A percentile compares a stretch with the other conserved stretches of the same genome.
phyloP scores from a whole-genome alignment of 2,888 invertebrate species.

The Chelonus formosanus region DNA sequence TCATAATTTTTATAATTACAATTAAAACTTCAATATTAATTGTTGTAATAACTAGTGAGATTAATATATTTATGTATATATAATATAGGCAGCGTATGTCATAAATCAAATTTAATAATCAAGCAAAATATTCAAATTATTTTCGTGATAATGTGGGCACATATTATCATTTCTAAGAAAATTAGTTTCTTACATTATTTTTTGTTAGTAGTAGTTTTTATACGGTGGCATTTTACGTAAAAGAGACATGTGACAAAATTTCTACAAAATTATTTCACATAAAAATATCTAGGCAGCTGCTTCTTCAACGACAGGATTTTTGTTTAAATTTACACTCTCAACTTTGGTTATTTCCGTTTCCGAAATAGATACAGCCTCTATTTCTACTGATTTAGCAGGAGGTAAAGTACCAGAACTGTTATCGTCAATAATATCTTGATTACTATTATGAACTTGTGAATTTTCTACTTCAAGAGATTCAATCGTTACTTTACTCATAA shows the following conservation, averaged over 20 bases:
- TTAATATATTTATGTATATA: too few relatives aligned
- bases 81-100: too few relatives aligned
- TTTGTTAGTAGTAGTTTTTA: too few relatives aligned
- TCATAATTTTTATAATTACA: too few relatives aligned
- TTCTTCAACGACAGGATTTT: slow-evolving; percentile 52
- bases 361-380: slow-evolving; percentile 14
- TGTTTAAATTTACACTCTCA: slow-evolving; percentile 47
- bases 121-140: too few relatives aligned
- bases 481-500: slow-evolving; percentile 4
- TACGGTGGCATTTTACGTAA: too few relatives aligned
- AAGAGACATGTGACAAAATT: background rate
- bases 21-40: too few relatives aligned
- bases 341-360: slow-evolving; percentile 39
- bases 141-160: too few relatives aligned
- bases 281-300: slow-evolving; percentile 54
- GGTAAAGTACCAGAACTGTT: slow-evolving; percentile 12
- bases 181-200: too few relatives aligned
- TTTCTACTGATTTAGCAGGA: slow-evolving; percentile 28
- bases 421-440: background rate
- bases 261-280: background rate
- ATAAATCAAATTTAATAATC: too few relatives aligned
- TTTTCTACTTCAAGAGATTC: slow-evolving; percentile 17
- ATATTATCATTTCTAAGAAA: too few relatives aligned
- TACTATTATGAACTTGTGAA: slow-evolving; percentile 14
- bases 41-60: too few relatives aligned